Conservation (phyloP, 2,888 invertebrate genomes). For the Cheilosia grossa region DNA sequence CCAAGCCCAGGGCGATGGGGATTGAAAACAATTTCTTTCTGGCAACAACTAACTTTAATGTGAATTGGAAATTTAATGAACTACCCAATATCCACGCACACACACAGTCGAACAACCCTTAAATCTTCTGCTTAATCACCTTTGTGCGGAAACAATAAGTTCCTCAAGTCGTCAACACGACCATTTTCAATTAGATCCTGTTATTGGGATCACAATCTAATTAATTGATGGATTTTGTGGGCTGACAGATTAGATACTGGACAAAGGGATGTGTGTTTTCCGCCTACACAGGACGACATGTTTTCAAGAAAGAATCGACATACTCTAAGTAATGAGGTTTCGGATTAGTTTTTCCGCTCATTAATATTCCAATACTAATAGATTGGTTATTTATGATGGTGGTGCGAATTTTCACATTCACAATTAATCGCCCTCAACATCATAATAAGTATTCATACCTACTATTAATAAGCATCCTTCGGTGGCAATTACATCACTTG, state of each 20-base stretch:
- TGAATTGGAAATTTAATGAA: constrained; percentile 54
- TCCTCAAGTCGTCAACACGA: constrained; percentile 40
- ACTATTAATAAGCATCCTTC: constrained; percentile 3
- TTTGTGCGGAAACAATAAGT: constrained; percentile 25
- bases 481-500: constrained; percentile 25
- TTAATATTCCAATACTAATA: constrained; percentile 17
- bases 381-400: constrained; percentile 10
- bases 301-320: neutral
- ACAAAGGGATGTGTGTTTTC: neutral
- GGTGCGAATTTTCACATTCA: neutral
- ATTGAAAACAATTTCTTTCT: constrained; percentile 23
- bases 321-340: constrained; percentile 35
- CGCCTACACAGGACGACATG: neutral
- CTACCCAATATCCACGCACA: neutral
- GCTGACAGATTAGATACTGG: constrained; percentile 58
- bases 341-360: neutral
- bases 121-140: constrained; percentile 54
- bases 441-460: neutral
- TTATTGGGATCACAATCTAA: constrained; percentile 69
- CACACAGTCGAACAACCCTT: constrained; percentile 53
- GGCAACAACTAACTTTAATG: constrained; percentile 49
- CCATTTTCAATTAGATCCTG: constrained; percentile 67
- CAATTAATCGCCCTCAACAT: neutral
- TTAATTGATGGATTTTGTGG: constrained; percentile 67
- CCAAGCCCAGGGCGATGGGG: neutral